Evolutionary conservation across 2,113 vertebrate species (phyloP).

Genomic region (Polypterus bichir): DNA sequence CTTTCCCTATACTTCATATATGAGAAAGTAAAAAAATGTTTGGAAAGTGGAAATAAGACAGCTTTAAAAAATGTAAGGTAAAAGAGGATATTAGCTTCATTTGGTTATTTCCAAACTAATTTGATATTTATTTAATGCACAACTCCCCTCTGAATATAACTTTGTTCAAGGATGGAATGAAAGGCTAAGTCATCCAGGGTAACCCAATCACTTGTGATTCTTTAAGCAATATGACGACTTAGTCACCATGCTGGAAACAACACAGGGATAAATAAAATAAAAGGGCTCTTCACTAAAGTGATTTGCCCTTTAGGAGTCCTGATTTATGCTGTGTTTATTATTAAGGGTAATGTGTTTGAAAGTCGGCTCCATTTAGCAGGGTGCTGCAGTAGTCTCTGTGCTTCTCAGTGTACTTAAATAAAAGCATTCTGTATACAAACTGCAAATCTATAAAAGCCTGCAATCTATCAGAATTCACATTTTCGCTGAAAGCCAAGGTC

Average conservation of each 20-base stretch:
- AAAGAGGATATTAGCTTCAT: too few species aligned
- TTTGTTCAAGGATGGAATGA: too few species aligned
- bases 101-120: too few species aligned
- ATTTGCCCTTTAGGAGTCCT: constrained; percentile 30
- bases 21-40: too few species aligned
- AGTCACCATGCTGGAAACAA: constrained; percentile 21
- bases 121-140: too few species aligned
- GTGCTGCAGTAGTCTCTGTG: constrained; percentile 28
- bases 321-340: constrained; percentile 32
- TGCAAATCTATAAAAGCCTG: constrained; percentile 15
- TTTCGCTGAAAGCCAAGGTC: constrained; percentile 27
- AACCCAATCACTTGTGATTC: too few species aligned
- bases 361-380: constrained; percentile 23
- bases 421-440: constrained; percentile 26
- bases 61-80: too few species aligned
- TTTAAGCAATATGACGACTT: constrained; percentile 24
- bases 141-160: too few species aligned
- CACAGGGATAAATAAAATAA: constrained; percentile 30
- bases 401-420: constrained; percentile 26
- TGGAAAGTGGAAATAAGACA: too few species aligned
- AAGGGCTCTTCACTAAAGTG: constrained; percentile 33
- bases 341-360: constrained; percentile 21
- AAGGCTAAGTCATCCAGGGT: too few species aligned
- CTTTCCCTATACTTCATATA: too few species aligned
- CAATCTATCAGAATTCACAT: constrained; percentile 27